Percentiles rank a stretch among this genome's conserved stretches.
phyloP scores from a whole-genome alignment of 2,797 vertebrate genomes.

The Dryobates pubescens region DNA sequence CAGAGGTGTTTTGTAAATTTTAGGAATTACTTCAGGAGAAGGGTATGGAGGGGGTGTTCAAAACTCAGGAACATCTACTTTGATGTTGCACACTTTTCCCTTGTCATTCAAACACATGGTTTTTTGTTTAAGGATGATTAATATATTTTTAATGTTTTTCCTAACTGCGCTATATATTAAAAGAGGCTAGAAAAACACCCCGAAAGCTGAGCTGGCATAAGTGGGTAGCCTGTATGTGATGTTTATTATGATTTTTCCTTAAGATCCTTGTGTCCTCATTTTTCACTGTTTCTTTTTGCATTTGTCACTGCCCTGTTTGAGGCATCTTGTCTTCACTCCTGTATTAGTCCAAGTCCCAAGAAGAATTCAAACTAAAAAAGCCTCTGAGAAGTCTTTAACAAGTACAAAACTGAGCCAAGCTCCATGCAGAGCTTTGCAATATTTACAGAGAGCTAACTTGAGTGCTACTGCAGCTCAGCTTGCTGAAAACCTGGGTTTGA shows the following conservation, averaged over 20 bases:
- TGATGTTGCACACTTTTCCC: background rate
- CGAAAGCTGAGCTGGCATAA: slow-evolving; percentile 55
- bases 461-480: background rate
- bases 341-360: background rate
- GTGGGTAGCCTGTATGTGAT: slow-evolving; percentile 26
- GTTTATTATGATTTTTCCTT: slow-evolving; percentile 60
- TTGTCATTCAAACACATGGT: slow-evolving; percentile 52
- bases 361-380: slow-evolving; percentile 13
- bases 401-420: background rate
- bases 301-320: slow-evolving; percentile 42
- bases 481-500: background rate
- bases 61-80: slow-evolving; percentile 30
- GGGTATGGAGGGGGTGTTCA: background rate
- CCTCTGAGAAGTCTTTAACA: background rate
- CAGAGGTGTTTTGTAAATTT: background rate
- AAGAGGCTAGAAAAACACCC: slow-evolving; percentile 57
- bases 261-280: slow-evolving; percentile 44
- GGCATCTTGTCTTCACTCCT: slow-evolving; percentile 43
- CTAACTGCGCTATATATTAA: slow-evolving; percentile 66
- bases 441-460: background rate
- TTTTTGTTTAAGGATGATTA: slow-evolving; percentile 73
- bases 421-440: background rate
- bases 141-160: slow-evolving; percentile 67
- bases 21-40: background rate
- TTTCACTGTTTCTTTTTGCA: slow-evolving; percentile 52